Conservation (phyloP, 2,797 vertebrate species). For the Orestias chungarensis region DNA sequence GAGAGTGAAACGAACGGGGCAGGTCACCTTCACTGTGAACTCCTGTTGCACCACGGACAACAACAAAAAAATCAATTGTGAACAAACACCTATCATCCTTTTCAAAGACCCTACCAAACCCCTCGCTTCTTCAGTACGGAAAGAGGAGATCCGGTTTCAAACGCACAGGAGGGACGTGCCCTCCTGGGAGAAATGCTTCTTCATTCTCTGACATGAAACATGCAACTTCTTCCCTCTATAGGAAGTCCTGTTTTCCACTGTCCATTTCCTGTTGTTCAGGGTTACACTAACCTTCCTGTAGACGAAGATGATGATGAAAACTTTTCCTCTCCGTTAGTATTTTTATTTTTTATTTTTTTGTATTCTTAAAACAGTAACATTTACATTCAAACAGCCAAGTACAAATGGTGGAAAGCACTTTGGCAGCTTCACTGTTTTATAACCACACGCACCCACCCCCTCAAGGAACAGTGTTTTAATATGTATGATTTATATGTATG, state of each 20-base stretch:
- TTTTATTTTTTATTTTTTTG: constrained; percentile 42
- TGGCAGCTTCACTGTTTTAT: constrained; percentile 80
- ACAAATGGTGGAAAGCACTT: constrained; percentile 83
- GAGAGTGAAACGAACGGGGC: constrained; percentile 58
- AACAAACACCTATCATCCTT: constrained; percentile 46
- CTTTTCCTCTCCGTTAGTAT: constrained; percentile 39
- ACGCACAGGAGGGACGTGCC: constrained; percentile 25
- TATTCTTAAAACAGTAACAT: constrained; percentile 38
- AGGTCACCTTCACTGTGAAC: constrained; percentile 74
- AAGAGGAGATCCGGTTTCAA: constrained; percentile 52
- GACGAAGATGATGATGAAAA: constrained; percentile 42
- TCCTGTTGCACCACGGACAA: constrained; percentile 58
- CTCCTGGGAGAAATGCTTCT: constrained; percentile 57
- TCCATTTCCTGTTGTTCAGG: constrained; percentile 77
- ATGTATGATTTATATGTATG: constrained; percentile 64
- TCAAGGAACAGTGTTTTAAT: constrained; percentile 58
- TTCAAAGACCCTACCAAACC: constrained; percentile 30
- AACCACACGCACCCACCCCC: constrained; percentile 47
- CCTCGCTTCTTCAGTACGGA: constrained; percentile 24
- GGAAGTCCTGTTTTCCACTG: constrained; percentile 77
- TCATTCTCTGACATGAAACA: constrained; percentile 52
- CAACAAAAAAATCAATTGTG: constrained; percentile 28
- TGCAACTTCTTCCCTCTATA: constrained; percentile 65
- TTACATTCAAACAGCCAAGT: constrained; percentile 64
- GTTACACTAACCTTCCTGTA: constrained; percentile 62